phyloP scores from a whole-genome alignment of 2,113 vertebrate species.

The Arothron firmamentum region DNA sequence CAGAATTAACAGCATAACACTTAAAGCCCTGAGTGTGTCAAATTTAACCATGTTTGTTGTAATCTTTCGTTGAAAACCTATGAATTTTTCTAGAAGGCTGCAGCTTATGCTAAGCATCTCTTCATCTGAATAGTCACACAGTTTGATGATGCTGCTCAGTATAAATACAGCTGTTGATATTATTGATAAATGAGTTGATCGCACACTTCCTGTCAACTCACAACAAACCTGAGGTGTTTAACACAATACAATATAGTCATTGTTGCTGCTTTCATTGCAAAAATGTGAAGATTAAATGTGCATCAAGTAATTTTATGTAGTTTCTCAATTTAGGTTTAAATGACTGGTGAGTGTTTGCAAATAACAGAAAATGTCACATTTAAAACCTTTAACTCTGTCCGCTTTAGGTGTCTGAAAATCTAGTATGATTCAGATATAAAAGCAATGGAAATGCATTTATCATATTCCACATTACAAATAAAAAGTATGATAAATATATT shows the following conservation, averaged over 20 bases:
- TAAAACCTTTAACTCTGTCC: slow-evolving; percentile 3
- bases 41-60: background rate
- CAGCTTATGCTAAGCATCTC: background rate
- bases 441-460: slow-evolving; percentile 24
- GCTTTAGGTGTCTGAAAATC: slow-evolving; percentile 7
- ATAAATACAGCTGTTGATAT: slow-evolving; percentile 3
- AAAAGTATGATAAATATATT: slow-evolving; percentile 38
- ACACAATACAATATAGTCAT: background rate
- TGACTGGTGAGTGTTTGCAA: background rate
- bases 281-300: slow-evolving; percentile 3
- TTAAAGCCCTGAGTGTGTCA: slow-evolving; percentile 35
- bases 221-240: slow-evolving; percentile 4
- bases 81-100: background rate
- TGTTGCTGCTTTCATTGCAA: slow-evolving; percentile 19
- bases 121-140: slow-evolving; percentile 4
- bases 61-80: background rate
- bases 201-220: slow-evolving; percentile 3
- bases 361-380: background rate
- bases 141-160: slow-evolving; percentile 8
- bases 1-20: background rate
- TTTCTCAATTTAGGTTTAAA: background rate
- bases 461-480: slow-evolving; percentile 39
- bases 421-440: slow-evolving; percentile 16
- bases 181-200: slow-evolving; percentile 1
- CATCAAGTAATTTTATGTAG: slow-evolving; percentile 1